These are phyloP conservation scores for Bungarus multicinctus DNA, from an alignment of 2,113 vertebrate species.

Conservation along the genomic window DNA sequence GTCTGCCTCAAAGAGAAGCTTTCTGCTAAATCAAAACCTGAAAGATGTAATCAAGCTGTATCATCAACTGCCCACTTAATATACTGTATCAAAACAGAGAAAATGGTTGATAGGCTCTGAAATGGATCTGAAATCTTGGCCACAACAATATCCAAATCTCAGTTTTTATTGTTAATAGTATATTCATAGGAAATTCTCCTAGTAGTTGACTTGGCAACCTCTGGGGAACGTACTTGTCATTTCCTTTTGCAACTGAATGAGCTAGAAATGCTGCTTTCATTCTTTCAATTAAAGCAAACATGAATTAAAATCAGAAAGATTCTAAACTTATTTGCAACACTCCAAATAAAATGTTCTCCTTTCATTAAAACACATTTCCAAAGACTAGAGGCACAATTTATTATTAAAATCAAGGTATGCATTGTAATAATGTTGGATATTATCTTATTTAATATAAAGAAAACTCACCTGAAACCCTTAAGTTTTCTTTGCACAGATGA, in stretches of 20 bases:
- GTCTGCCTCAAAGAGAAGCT: constrained; percentile 85
- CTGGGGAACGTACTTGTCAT: background rate
- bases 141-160: constrained; percentile 22
- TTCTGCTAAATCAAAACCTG: constrained; percentile 92
- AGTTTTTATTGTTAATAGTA: constrained; percentile 24
- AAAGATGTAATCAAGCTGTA: constrained; percentile 34
- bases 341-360: background rate
- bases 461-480: constrained; percentile 79
- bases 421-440: constrained; percentile 19
- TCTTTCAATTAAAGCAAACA: background rate
- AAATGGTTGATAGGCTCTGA: constrained; percentile 13
- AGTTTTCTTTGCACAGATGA: constrained; percentile 65
- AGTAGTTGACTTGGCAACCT: constrained; percentile 1
- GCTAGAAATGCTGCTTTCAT: background rate
- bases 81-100: background rate
- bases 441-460: background rate
- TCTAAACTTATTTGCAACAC: background rate
- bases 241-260: constrained; percentile 33
- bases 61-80: constrained; percentile 26
- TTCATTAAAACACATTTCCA: constrained; percentile 9
- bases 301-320: background rate
- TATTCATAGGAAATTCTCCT: constrained; percentile 15
- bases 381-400: background rate
- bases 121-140: constrained; percentile 31
- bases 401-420: background rate